Conservation (phyloP, 2,113 vertebrate genomes). For the Fregetta grallaria region DNA sequence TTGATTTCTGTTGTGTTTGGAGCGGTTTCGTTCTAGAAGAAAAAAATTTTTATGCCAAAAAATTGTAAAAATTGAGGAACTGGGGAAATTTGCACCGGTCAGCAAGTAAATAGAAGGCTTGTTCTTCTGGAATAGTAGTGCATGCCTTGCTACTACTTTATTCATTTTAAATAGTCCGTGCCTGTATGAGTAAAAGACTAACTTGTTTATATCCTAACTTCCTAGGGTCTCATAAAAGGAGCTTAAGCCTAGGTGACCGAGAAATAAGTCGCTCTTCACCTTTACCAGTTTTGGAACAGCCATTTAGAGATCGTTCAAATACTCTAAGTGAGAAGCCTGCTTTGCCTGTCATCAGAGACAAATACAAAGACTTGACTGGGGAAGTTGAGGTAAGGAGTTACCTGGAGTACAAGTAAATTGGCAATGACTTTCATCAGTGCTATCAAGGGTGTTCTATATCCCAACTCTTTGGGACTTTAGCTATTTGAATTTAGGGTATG, state of each 20-base stretch:
- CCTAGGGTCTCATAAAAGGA: slow-evolving; percentile 94
- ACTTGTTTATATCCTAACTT: background rate
- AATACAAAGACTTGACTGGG: slow-evolving; percentile 96
- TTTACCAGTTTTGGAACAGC: slow-evolving; percentile 83
- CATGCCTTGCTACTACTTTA: background rate
- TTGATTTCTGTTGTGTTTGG: background rate
- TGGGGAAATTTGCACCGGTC: background rate
- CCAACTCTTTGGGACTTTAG: rapidly evolving
- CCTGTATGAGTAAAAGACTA: background rate
- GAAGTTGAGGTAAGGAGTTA: slow-evolving; percentile 90
- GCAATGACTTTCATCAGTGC: background rate
- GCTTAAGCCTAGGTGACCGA: slow-evolving; percentile 93
- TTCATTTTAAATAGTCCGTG: background rate
- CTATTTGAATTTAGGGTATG: background rate
- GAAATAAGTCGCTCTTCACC: slow-evolving; percentile 87
- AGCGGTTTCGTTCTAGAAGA: background rate
- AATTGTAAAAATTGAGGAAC: background rate
- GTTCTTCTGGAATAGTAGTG: background rate
- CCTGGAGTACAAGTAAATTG: background rate
- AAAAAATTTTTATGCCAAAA: background rate
- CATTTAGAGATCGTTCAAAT: slow-evolving; percentile 91
- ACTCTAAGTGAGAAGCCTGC: slow-evolving; percentile 92
- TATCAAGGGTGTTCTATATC: background rate
- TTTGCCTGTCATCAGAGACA: slow-evolving; percentile 95
- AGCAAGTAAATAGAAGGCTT: background rate